A percentile compares a stretch with the other conserved stretches of the same genome.
phyloP scores from a whole-genome alignment of 2,888 invertebrate species.

The Oligia fasciuncula region DNA sequence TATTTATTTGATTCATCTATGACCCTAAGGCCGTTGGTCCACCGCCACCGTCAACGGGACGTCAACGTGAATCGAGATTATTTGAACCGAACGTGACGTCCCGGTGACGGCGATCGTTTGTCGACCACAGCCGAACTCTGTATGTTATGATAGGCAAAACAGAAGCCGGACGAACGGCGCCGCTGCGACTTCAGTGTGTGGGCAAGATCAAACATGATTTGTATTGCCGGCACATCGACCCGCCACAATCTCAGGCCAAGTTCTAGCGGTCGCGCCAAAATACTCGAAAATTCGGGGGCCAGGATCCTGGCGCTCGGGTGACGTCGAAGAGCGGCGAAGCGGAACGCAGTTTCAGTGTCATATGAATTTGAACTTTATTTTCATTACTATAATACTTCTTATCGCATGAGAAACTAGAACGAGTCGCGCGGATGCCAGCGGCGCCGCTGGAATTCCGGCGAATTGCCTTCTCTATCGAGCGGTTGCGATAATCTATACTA shows the following conservation, averaged over 20 bases:
- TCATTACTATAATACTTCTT: no score
- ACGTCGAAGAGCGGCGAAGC: neutral
- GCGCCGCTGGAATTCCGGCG: no score
- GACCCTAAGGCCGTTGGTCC: neutral
- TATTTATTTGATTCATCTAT: neutral
- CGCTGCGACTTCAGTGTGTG: no score
- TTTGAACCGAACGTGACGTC: neutral
- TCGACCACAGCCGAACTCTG: neutral
- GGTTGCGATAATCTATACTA: no score
- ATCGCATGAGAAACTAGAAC: no score
- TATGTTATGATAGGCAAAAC: neutral
- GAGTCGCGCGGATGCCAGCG: no score
- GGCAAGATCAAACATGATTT: neutral
- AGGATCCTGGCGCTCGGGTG: neutral
- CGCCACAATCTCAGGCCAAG: neutral
- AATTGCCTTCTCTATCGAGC: no score
- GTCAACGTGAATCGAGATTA: neutral
- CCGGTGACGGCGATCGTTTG: neutral
- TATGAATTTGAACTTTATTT: no score
- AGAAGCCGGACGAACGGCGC: neutral
- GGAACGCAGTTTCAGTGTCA: no score
- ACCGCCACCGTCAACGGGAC: neutral
- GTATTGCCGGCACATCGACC: neutral
- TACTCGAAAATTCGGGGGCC: neutral
- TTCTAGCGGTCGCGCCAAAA: neutral